Evolutionary conservation across 2,113 vertebrate genomes (phyloP).

Genomic region (Ochotona curzoniae): DNA sequence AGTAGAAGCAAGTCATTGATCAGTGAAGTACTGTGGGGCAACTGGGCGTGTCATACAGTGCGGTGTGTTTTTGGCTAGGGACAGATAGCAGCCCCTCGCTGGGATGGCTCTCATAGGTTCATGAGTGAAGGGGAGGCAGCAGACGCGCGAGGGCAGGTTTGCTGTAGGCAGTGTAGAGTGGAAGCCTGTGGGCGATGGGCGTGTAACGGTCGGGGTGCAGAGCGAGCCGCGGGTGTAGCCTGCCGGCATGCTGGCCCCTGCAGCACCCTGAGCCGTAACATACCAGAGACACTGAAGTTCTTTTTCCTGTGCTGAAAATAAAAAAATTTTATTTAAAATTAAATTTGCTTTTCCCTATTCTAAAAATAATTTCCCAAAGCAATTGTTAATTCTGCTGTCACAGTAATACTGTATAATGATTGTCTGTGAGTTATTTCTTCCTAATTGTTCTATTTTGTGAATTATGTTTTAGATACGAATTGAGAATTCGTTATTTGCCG

Average conservation of each 20-base stretch:
- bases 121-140: not conserved
- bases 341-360: not conserved
- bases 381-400: not conserved
- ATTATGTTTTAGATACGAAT: constrained; percentile 91
- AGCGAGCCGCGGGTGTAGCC: not conserved
- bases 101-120: fast-evolving
- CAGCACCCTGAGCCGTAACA: not conserved
- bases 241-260: not conserved
- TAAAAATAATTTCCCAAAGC: not conserved
- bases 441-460: constrained; percentile 57
- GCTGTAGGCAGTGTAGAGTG: fast-evolving
- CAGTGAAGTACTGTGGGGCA: not conserved
- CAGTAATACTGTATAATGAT: not conserved
- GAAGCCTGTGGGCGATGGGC: not conserved
- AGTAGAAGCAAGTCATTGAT: not conserved
- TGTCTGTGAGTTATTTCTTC: not conserved
- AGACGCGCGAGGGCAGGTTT: not conserved
- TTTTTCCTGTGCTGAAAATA: not conserved
- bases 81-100: not conserved
- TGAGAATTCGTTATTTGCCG: constrained; percentile 97
- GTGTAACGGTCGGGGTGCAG: too few species aligned
- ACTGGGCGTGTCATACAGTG: not conserved
- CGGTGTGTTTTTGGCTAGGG: too few species aligned
- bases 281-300: not conserved
- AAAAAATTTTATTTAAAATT: not conserved